phyloP scores from a whole-genome alignment of 2,113 vertebrate species.

The Rhinopithecus roxellana region DNA sequence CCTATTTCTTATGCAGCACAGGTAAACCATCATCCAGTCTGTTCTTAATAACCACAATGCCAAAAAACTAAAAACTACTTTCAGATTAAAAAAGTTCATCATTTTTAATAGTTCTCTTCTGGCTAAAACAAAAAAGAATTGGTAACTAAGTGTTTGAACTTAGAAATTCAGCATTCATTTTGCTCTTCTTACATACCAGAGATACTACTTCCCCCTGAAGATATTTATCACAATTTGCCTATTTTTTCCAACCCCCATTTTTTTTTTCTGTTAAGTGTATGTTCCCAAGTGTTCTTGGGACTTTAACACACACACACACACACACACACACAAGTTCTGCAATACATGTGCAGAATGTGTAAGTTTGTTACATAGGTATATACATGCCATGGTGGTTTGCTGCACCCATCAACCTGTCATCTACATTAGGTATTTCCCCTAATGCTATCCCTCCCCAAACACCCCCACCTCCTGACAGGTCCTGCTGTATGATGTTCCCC shows the following conservation, averaged over 20 bases:
- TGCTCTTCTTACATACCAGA: neutral
- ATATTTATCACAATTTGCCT: neutral
- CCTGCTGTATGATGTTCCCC: too few species aligned
- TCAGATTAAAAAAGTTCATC: neutral
- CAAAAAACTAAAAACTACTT: neutral
- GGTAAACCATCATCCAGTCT: neutral
- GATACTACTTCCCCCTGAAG: neutral
- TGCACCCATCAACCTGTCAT: too few species aligned
- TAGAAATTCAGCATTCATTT: neutral
- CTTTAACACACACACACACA: neutral
- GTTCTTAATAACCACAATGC: neutral
- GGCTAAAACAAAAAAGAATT: neutral
- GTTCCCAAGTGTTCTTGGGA: neutral
- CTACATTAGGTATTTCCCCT: too few species aligned
- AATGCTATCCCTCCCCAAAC: too few species aligned
- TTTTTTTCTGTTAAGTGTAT: neutral
- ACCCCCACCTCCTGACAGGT: too few species aligned
- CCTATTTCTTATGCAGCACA: neutral
- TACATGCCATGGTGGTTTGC: too few species aligned
- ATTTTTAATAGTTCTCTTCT: constrained; percentile 20
- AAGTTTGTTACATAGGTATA: too few species aligned
- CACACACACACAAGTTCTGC: too few species aligned
- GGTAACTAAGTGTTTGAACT: neutral
- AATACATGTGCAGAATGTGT: too few species aligned
- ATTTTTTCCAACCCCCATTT: neutral